These are phyloP conservation scores for Leistus spinibarbis DNA, from an alignment of 2,888 invertebrate genomes.

Conservation along the genomic window DNA sequence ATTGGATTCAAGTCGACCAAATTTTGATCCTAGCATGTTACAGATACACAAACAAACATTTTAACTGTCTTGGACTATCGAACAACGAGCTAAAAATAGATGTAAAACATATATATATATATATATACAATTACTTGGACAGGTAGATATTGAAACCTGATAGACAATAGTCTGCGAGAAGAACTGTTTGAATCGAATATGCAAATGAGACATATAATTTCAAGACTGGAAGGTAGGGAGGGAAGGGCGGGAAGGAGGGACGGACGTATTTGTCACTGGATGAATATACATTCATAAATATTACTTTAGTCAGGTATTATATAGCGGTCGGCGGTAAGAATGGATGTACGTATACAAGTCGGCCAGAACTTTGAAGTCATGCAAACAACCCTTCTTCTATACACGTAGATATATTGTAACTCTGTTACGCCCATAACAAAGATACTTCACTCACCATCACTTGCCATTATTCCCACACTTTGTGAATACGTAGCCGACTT, in stretches of 20 bases:
- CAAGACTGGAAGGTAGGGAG: too few relatives aligned
- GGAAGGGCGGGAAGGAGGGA: too few relatives aligned
- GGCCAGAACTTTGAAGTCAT: neutral
- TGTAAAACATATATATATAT: neutral
- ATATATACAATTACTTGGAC: neutral
- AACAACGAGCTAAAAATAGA: neutral
- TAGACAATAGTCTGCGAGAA: neutral
- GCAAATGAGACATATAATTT: neutral
- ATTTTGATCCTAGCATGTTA: too few relatives aligned
- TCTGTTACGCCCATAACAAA: neutral
- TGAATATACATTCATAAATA: neutral
- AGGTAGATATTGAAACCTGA: neutral
- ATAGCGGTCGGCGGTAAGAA: neutral
- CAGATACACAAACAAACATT: too few relatives aligned
- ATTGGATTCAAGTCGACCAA: too few relatives aligned
- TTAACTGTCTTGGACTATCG: too few relatives aligned
- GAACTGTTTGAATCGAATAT: neutral
- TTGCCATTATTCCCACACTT: neutral
- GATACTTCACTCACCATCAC: neutral
- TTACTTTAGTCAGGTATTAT: neutral
- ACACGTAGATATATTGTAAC: neutral
- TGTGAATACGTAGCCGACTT: neutral
- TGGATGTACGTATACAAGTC: neutral
- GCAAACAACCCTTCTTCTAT: neutral
- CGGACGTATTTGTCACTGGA: neutral